Conservation (phyloP, 2,888 invertebrate genomes). For the Drosophila mimica region DNA sequence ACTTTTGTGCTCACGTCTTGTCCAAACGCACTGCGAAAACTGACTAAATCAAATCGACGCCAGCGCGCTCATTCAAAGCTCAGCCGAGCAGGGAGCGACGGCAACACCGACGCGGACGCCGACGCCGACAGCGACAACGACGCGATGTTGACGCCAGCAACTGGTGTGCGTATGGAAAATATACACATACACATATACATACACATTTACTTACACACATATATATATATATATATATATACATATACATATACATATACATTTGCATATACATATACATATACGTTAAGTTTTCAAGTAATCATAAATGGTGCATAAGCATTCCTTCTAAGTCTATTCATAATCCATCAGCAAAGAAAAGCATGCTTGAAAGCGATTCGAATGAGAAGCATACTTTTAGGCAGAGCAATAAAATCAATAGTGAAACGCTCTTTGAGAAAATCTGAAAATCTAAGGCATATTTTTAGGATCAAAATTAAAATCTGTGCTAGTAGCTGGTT, state of each 20-base stretch:
- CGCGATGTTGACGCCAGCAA: slow-evolving; percentile 18
- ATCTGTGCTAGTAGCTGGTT: background rate
- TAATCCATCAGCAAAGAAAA: background rate
- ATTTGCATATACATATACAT: background rate
- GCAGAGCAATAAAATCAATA: background rate
- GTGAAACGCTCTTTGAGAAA: background rate
- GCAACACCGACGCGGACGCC: slow-evolving; percentile 5
- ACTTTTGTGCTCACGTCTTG: slow-evolving; percentile 46
- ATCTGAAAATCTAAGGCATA: background rate
- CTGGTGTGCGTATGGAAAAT: slow-evolving; percentile 13
- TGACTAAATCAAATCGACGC: slow-evolving; percentile 49
- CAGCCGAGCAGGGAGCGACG: slow-evolving; percentile 25
- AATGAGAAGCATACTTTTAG: background rate
- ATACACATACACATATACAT: background rate
- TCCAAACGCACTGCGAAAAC: slow-evolving; percentile 48
- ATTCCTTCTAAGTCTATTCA: background rate
- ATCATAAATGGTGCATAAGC: background rate
- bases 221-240: background rate
- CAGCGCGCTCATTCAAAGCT: slow-evolving; percentile 48
- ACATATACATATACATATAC: background rate
- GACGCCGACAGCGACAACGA: slow-evolving; percentile 5
- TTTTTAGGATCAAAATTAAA: background rate
- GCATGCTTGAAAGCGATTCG: background rate
- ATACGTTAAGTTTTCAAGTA: background rate
- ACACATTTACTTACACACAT: too few relatives aligned